Evolutionary conservation across 2,888 invertebrate species (phyloP), one percentile per base, ranked within the genome.

Genomic region (Peribatodes rhomboidaria): DNA sequence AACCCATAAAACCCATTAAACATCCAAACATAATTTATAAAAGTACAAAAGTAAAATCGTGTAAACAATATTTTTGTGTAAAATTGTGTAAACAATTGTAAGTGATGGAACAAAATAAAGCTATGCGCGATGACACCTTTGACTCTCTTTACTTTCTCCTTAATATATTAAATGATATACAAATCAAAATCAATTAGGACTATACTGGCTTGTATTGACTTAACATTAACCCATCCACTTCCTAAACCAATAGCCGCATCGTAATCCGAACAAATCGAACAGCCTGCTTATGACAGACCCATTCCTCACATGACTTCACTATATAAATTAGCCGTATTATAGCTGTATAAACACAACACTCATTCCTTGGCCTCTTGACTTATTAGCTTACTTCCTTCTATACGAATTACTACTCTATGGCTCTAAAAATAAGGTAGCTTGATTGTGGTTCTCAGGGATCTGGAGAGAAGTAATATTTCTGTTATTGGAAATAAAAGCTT

Each of bases 361-460:
- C 60, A 62, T 64, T 54, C 37, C 41, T 39, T 54, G 53, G 58
- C 61, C 42, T 64, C 50, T 53, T 55, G 72, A 78, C 78, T 81
- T 82, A 79, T 77, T 81, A 76, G 71, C 70, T 4, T 13, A 16
- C 13, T 37, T 35, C 18, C 49, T 37, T 4, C 18, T 2, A 7
- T 1, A n/a, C 35, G 2, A 50, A 50, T 37, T 9, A 20, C 2
- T 20, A 50, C 50, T 18, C 20, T 50, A 13, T 35, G 7, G 10
- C 13, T 2, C 13, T n/a, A 13, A 35, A 16, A 50, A 50, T 18
- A 50, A n/a, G n/a, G 50, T 35, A 0, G 16, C 1, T 50, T 20
- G 18, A 13, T 37, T 35, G 13, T n/a, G 2, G 6, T 50, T 16
- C 13, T 6, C 18, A 20, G 35, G 37, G 35, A 20, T 37, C n/a